Percentiles rank a stretch among this genome's conserved stretches.
Evolutionary conservation across 2,113 vertebrate genomes (phyloP).

Genomic region (Serilophus lunatus): DNA sequence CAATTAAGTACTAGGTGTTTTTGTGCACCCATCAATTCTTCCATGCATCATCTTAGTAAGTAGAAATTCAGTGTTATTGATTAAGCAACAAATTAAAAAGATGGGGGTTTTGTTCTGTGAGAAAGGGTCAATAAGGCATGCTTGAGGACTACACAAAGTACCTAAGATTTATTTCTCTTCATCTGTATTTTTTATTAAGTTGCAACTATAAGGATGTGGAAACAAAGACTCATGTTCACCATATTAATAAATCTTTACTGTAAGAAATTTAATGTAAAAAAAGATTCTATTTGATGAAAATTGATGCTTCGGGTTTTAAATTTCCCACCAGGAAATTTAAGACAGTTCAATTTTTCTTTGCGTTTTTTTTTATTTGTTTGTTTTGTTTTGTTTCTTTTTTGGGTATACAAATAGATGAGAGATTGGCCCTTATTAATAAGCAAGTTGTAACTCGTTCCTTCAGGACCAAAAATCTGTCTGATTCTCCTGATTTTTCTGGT

Average conservation of each 20-base stretch:
- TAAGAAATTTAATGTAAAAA: not conserved
- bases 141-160: not conserved
- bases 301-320: not conserved
- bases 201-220: not conserved
- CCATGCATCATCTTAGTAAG: not conserved
- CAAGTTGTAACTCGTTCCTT: conserved; percentile 33
- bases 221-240: not conserved
- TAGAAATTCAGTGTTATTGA: not conserved
- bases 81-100: not conserved
- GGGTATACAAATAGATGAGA: not conserved
- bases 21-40: not conserved
- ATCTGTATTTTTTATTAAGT: not conserved
- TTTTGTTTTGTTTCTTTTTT: not conserved
- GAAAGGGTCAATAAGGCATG: not conserved
- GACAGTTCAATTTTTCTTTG: not conserved
- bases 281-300: not conserved
- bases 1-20: not conserved
- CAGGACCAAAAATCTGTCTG: conserved; percentile 7
- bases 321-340: not conserved
- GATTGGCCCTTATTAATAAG: not conserved
- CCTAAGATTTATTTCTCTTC: not conserved
- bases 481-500: conserved; percentile 12
- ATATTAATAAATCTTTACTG: not conserved
- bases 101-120: not conserved
- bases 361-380: no score